These are phyloP conservation scores for Xiphorhynchus elegans DNA, from an alignment of 2,113 vertebrate genomes.

Conservation along the genomic window DNA sequence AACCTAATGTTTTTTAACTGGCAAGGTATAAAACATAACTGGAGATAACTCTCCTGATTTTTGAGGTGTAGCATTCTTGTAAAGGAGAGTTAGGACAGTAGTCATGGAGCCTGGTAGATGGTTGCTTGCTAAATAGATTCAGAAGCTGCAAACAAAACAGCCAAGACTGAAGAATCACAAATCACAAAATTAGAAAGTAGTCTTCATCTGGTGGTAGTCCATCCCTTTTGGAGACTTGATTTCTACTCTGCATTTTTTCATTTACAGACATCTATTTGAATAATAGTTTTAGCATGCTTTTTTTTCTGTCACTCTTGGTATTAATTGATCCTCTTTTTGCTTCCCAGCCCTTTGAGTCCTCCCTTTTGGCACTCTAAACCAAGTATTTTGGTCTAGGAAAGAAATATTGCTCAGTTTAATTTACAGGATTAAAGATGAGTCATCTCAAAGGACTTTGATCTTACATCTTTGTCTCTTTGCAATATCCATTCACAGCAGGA, in stretches of 20 bases:
- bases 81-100: background rate
- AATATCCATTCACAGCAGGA: constrained; percentile 75
- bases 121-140: background rate
- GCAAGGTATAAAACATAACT: background rate
- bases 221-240: background rate
- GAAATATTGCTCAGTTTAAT: background rate
- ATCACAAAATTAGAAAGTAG: background rate
- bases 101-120: background rate
- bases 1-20: background rate
- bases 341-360: background rate
- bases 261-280: background rate
- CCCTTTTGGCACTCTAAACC: background rate
- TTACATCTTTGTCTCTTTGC: background rate
- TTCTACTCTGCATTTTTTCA: background rate
- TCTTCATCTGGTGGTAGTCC: background rate
- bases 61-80: background rate
- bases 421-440: background rate
- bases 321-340: background rate
- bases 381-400: background rate
- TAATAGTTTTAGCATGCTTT: background rate
- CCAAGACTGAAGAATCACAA: background rate
- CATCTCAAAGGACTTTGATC: background rate
- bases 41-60: background rate
- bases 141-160: background rate
- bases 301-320: background rate